These are phyloP conservation scores for Syngnathus acus DNA, from an alignment of 2,797 vertebrate species.

Conservation along the genomic window DNA sequence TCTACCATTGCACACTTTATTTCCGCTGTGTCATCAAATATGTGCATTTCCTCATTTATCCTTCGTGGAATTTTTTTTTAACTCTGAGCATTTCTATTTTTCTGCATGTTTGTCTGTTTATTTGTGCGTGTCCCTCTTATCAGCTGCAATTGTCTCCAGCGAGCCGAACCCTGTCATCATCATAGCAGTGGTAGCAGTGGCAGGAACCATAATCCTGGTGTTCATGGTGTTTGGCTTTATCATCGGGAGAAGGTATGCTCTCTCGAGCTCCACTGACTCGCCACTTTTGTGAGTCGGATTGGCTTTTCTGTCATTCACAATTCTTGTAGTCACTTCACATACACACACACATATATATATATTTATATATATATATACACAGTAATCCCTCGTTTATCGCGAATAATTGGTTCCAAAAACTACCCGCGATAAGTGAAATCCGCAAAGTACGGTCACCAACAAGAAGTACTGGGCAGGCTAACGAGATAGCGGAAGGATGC, in stretches of 20 bases:
- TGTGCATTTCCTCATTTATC: neutral
- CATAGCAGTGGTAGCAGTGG: constrained; percentile 96
- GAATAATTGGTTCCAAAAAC: too few species aligned
- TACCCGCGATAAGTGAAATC: too few species aligned
- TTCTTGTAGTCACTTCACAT: constrained; percentile 54
- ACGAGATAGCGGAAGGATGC: too few species aligned
- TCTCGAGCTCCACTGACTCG: constrained; percentile 76
- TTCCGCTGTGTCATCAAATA: neutral
- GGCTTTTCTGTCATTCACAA: constrained; percentile 67
- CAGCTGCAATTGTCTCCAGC: constrained; percentile 91
- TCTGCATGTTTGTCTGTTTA: constrained; percentile 19
- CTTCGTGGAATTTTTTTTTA: too few species aligned
- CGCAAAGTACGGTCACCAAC: too few species aligned
- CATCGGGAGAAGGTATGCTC: constrained; percentile 95
- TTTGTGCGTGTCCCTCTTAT: constrained; percentile 32
- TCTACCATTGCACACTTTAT: neutral
- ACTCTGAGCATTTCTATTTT: constrained; percentile 22
- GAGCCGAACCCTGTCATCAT: constrained; percentile 99
- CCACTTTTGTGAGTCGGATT: constrained; percentile 78
- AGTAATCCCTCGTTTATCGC: too few species aligned
- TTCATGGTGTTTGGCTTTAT: constrained; percentile 99
- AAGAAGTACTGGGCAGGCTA: too few species aligned
- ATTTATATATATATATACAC: too few species aligned
- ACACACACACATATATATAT: constrained; percentile 37
- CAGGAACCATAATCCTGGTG: constrained; percentile 96